Evolutionary conservation across 2,888 invertebrate genomes (phyloP).

Genomic region (Drepana falcataria): DNA sequence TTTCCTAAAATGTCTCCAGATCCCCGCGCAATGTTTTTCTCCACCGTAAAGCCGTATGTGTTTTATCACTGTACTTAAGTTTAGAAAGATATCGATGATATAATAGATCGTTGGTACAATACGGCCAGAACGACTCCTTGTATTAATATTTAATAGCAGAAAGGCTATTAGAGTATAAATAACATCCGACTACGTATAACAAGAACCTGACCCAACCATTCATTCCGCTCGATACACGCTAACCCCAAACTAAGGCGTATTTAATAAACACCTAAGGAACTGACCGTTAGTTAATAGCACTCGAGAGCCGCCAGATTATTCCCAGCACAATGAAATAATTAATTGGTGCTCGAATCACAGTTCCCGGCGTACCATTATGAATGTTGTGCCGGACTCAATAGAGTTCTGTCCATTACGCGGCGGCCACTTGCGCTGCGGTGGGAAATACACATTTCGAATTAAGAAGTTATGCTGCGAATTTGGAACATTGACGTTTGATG

Average conservation of each 20-base stretch:
- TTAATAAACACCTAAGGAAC: constrained; percentile 75
- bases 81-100: too few species aligned
- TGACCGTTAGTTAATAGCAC: constrained; percentile 70
- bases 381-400: constrained; percentile 38
- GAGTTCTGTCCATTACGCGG: constrained; percentile 55
- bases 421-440: constrained; percentile 51
- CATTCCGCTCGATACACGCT: constrained; percentile 19
- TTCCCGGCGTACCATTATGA: constrained; percentile 51
- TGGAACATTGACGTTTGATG: neutral
- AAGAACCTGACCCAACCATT: neutral
- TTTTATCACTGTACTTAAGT: too few species aligned
- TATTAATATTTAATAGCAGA: too few species aligned
- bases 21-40: too few species aligned
- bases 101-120: too few species aligned
- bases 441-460: constrained; percentile 49
- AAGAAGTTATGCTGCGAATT: constrained; percentile 23
- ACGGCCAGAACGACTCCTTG: too few species aligned
- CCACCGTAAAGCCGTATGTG: too few species aligned
- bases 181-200: neutral
- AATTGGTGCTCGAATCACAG: constrained; percentile 71
- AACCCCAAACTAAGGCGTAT: constrained; percentile 50
- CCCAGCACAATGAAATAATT: constrained; percentile 71
- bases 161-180: too few species aligned
- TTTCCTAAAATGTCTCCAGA: too few species aligned
- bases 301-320: constrained; percentile 56